Conservation (phyloP, 2,113 vertebrate species). For the Clarias batrachus region DNA sequence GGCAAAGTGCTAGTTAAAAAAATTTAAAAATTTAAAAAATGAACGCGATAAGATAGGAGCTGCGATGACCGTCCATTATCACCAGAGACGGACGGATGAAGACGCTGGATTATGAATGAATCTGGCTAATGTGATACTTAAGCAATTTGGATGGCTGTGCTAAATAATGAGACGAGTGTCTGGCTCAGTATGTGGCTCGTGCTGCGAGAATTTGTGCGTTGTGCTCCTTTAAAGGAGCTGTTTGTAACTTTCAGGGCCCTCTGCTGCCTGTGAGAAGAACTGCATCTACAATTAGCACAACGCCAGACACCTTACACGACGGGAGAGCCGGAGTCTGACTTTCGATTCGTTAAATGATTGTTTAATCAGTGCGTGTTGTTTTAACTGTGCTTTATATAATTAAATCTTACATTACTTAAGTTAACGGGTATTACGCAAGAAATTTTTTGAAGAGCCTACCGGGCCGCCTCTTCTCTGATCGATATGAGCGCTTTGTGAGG, state of each 20-base stretch:
- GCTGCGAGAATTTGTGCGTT: neutral
- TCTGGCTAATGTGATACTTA: neutral
- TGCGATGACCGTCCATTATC: constrained; percentile 40
- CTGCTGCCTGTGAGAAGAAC: neutral
- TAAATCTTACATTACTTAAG: neutral
- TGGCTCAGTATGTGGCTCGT: neutral
- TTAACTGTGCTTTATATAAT: neutral
- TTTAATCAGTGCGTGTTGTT: neutral
- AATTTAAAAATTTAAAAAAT: constrained; percentile 23
- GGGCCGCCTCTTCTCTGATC: neutral
- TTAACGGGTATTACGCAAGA: neutral
- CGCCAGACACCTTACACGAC: neutral
- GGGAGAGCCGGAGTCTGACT: neutral
- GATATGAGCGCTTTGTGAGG: neutral
- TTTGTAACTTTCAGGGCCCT: neutral
- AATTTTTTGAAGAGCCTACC: neutral
- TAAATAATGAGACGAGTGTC: constrained; percentile 18
- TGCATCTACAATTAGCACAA: neutral
- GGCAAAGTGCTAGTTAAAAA: constrained; percentile 9
- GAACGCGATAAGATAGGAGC: constrained; percentile 19
- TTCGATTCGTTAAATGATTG: neutral
- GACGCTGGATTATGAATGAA: constrained; percentile 6
- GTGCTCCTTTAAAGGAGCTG: neutral
- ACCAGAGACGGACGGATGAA: constrained; percentile 35
- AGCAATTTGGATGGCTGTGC: constrained; percentile 39